Conservation (phyloP, 2,888 invertebrate species). For the Herminia tarsipennalis region DNA sequence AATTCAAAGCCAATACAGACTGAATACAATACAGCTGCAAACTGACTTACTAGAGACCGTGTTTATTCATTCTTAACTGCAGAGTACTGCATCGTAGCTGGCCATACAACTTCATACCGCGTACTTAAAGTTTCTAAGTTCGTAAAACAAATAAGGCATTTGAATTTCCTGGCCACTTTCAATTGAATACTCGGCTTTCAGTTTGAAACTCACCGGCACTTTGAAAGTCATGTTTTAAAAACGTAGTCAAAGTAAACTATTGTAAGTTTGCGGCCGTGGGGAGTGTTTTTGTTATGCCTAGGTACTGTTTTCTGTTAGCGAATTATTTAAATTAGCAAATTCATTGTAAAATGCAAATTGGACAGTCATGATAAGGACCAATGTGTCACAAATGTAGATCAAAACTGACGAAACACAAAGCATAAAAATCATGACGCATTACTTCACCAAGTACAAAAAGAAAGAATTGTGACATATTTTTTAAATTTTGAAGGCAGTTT, state of each 20-base stretch:
- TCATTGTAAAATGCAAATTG: too few relatives aligned
- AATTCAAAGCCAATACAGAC: conserved; percentile 37
- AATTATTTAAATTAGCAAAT: too few relatives aligned
- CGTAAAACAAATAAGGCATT: conserved; percentile 48
- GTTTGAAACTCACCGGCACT: conserved; percentile 36
- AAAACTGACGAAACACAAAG: too few relatives aligned
- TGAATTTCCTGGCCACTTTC: conserved; percentile 50
- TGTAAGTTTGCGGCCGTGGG: conserved; percentile 23
- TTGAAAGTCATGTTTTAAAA: conserved; percentile 49
- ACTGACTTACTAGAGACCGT: conserved; percentile 28
- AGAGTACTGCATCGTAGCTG: conserved; percentile 8
- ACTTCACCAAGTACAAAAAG: too few relatives aligned
- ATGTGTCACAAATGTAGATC: too few relatives aligned
- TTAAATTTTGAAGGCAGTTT: too few relatives aligned
- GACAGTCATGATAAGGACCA: too few relatives aligned
- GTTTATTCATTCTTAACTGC: conserved; percentile 33
- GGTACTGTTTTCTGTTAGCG: too few relatives aligned
- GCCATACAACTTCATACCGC: conserved; percentile 42
- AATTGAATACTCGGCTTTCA: conserved; percentile 44
- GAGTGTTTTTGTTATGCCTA: too few relatives aligned
- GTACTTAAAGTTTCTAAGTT: conserved; percentile 39
- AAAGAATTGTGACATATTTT: too few relatives aligned
- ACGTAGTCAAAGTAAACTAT: conserved; percentile 26
- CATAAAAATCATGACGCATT: too few relatives aligned
- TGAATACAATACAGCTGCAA: conserved; percentile 22